Conservation (phyloP, 2,113 vertebrate species). For the Numida meleagris region DNA sequence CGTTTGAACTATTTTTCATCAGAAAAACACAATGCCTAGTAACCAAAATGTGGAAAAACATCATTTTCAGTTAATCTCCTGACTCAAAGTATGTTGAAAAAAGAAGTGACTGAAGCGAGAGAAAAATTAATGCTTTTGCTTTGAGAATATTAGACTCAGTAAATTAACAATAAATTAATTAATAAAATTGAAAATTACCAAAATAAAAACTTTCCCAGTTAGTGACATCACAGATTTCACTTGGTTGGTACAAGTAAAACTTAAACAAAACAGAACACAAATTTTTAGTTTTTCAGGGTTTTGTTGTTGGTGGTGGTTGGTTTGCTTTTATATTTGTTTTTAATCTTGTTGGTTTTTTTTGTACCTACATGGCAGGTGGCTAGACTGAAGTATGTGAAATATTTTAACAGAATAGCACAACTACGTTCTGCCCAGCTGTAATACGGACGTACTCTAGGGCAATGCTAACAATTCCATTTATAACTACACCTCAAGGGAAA, state of each 20-base stretch:
- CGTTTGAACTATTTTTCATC: not conserved
- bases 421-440: not conserved
- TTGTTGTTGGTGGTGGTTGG: not conserved
- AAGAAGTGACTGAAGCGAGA: not conserved
- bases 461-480: not conserved
- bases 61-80: not conserved
- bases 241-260: not conserved
- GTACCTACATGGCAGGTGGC: not conserved
- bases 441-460: not conserved
- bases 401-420: not conserved
- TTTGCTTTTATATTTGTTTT: rapidly evolving
- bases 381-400: not conserved
- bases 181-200: not conserved
- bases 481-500: not conserved
- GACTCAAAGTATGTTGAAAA: not conserved
- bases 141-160: not conserved
- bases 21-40: not conserved
- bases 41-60: not conserved
- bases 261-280: not conserved
- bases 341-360: not conserved
- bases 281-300: not conserved
- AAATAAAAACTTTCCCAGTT: not conserved
- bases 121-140: not conserved
- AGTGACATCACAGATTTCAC: not conserved
- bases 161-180: not conserved